Evolutionary conservation across 1,140 invertebrate species (phyloP).

Genomic region (Tetraneura akinire): DNA sequence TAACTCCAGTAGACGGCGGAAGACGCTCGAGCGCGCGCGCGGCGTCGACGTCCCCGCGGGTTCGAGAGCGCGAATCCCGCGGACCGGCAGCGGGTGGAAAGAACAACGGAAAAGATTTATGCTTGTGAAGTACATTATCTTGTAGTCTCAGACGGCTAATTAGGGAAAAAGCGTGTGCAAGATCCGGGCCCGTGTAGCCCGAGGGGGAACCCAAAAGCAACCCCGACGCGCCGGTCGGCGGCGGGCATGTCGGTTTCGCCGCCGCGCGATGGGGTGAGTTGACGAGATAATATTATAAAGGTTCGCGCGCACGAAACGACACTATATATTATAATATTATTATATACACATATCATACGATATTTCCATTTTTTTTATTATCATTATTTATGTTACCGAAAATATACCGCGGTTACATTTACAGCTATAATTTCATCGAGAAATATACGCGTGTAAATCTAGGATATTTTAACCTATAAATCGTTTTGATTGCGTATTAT

Average conservation of each 20-base stretch:
- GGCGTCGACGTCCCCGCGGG: constrained; percentile 63
- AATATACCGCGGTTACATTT: neutral
- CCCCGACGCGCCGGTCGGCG: neutral
- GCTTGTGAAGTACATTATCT: constrained; percentile 63
- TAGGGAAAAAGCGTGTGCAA: constrained; percentile 58
- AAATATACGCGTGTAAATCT: too few species aligned
- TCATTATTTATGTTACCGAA: neutral
- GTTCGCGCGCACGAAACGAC: neutral
- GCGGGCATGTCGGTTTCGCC: neutral
- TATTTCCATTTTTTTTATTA: constrained; percentile 9
- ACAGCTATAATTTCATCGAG: too few species aligned
- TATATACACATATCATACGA: too few species aligned
- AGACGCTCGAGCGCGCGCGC: constrained; percentile 58
- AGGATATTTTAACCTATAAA: too few species aligned
- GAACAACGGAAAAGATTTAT: constrained; percentile 59
- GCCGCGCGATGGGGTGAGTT: neutral
- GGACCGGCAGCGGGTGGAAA: neutral
- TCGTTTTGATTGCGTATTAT: too few species aligned
- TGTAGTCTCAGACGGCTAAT: constrained; percentile 63
- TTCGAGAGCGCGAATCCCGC: constrained; percentile 61
- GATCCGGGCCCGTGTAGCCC: constrained; percentile 39
- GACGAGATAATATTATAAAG: constrained; percentile 37
- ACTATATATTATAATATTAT: neutral
- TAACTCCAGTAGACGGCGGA: constrained; percentile 53
- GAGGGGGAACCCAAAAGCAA: neutral